Base-by-base conservation (phyloP, 2,797 vertebrate species). In the Agapornis canus region DNA sequence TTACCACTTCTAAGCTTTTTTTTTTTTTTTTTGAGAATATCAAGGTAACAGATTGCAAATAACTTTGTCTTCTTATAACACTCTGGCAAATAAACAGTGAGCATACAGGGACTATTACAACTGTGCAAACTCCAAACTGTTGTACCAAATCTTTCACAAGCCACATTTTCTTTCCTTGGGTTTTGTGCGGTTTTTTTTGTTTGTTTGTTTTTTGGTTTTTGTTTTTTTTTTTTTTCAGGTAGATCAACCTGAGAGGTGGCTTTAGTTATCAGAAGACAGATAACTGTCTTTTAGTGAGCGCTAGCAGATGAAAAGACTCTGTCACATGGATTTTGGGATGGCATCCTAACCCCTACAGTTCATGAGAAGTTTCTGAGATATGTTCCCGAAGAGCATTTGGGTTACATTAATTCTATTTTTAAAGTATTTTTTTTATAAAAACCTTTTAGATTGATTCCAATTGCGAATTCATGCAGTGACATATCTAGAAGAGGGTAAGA, bases 151-250 rank as follows among this genome's bases (percentile, higher is more conserved):
- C 80, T 72, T 65, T 43, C 3, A 29, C 51, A 68, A 77, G 5
- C 17, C 8, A 13, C 19, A 10, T 5, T 2, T 0, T 26, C n/a
- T 75, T 49, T 51, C 21, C 52, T 32, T 26, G 6, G 1, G 5
- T 65, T 48, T 8, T 2, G 45, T 35, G 40, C 65, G 13, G 7
- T 16, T 71, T 32, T 21, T 54, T 32, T 22, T n/a, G 8, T 22
- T 56, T 13, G 19, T 2, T 13, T 54, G 14, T 54, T 18, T 31
- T 52, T 52, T 31, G 4, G 5, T 19, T 6, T 18, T 11, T 18
- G 2, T 16, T 27, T 49, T 52, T 31, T 13, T n/a, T 80, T 56
- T 29, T 19, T 35, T 25, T 51, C 6, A 0, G 22, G 8, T 15
- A 12, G 27, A 31, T 42, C 9, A 66, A 16, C 15, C 19, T 52